phyloP scores from a whole-genome alignment of 2,113 vertebrate genomes.

The Gambusia holbrooki region DNA sequence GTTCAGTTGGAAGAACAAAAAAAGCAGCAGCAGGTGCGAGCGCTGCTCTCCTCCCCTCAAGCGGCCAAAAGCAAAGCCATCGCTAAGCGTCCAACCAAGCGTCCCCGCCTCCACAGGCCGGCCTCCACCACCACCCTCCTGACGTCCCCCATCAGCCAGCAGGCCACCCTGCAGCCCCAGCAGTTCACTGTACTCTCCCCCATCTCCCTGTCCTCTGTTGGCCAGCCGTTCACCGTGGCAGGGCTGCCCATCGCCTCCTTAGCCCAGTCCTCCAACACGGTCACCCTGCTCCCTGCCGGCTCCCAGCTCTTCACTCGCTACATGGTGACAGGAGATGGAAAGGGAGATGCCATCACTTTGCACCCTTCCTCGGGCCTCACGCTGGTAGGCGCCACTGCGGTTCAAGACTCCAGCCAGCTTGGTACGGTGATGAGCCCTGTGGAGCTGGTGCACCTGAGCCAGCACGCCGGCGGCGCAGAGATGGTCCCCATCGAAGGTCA shows the following conservation, averaged over 20 bases:
- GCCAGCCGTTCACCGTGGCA: conserved; percentile 87
- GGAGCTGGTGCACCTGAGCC: conserved; percentile 90
- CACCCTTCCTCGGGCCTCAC: conserved; percentile 91
- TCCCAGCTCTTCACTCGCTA: conserved; percentile 91
- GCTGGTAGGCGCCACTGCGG: conserved; percentile 83
- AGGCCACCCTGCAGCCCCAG: conserved; percentile 68
- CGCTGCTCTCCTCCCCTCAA: conserved; percentile 84
- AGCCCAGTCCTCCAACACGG: conserved; percentile 77
- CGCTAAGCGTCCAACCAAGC: conserved; percentile 84
- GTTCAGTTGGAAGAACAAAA: conserved; percentile 93
- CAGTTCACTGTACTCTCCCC: conserved; percentile 81
- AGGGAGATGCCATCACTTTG: conserved; percentile 87
- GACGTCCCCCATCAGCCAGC: conserved; percentile 83
- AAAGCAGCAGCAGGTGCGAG: conserved; percentile 85
- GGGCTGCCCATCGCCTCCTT: conserved; percentile 87
- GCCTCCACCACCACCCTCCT: conserved; percentile 90
- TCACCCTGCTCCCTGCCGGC: conserved; percentile 84
- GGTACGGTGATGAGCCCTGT: conserved; percentile 86
- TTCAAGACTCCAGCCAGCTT: conserved; percentile 87
- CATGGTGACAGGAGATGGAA: conserved; percentile 81
- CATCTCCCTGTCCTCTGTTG: conserved; percentile 76
- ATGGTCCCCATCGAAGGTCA: conserved; percentile 63
- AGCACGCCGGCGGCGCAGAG: conserved; percentile 77
- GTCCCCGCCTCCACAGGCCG: conserved; percentile 91
- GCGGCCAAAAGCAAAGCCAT: conserved; percentile 86